Percentiles rank a stretch among this genome's conserved stretches.
Evolutionary conservation across 2,888 invertebrate genomes (phyloP).

Genomic region (Thereva nobilitata): DNA sequence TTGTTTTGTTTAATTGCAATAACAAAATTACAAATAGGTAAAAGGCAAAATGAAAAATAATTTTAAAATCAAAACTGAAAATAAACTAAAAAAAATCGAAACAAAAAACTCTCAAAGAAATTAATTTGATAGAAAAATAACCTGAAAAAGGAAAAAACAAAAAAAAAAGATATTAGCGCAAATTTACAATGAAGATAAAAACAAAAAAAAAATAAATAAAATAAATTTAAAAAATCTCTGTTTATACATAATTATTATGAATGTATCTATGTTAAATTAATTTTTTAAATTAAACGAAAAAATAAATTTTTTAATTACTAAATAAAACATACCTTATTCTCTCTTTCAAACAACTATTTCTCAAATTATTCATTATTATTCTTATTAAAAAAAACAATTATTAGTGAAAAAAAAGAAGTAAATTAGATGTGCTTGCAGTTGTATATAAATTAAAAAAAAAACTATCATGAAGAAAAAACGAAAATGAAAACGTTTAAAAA

Average conservation of each 20-base stretch:
- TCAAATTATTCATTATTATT: slow-evolving; percentile 27
- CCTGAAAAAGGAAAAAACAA: slow-evolving; percentile 12
- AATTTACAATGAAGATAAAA: slow-evolving; percentile 21
- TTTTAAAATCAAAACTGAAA: slow-evolving; percentile 11
- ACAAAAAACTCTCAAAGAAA: background rate
- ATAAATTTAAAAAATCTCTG: too few relatives aligned
- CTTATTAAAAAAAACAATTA: slow-evolving; percentile 19
- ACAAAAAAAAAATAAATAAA: background rate
- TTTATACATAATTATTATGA: slow-evolving; percentile 28
- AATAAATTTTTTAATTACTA: slow-evolving; percentile 16
- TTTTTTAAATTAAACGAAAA: slow-evolving; percentile 1
- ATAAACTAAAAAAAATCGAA: slow-evolving; percentile 17
- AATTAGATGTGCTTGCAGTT: slow-evolving; percentile 34
- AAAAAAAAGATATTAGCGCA: slow-evolving; percentile 26
- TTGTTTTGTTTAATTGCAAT: too few relatives aligned
- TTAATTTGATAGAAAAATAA: slow-evolving; percentile 14
- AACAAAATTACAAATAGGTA: slow-evolving; percentile 7
- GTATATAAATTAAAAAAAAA: slow-evolving; percentile 16
- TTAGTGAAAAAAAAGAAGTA: slow-evolving; percentile 13
- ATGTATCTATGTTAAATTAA: slow-evolving; percentile 30
- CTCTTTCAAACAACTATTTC: slow-evolving; percentile 10
- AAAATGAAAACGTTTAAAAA: slow-evolving; percentile 12
- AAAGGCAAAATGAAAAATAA: slow-evolving; percentile 10
- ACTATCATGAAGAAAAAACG: background rate
- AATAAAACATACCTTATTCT: slow-evolving; percentile 28